Evolutionary conservation across 2,888 invertebrate genomes (phyloP).

Genomic region (Odontocolon sp.): DNA sequence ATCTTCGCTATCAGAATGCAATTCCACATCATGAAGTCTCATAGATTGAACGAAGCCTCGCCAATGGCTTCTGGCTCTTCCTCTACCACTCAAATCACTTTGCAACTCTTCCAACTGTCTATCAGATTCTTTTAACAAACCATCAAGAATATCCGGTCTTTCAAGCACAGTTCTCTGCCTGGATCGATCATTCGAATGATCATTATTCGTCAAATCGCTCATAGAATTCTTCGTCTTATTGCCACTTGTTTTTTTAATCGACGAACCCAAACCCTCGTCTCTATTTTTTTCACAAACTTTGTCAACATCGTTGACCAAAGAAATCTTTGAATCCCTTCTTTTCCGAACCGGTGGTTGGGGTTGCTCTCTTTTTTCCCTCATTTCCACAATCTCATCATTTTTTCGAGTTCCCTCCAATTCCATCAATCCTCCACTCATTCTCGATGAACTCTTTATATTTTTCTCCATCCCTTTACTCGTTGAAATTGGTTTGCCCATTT

Average conservation of each 20-base stretch:
- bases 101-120: conserved; percentile 71
- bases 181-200: background rate
- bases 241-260: background rate
- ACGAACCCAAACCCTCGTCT: background rate
- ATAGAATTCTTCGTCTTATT: background rate
- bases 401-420: background rate
- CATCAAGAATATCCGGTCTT: conserved; percentile 75
- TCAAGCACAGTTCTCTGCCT: conserved; percentile 56
- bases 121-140: conserved; percentile 74
- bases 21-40: conserved; percentile 73
- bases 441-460: background rate
- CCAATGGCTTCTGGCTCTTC: conserved; percentile 73
- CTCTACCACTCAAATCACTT: conserved; percentile 67
- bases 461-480: conserved; percentile 22
- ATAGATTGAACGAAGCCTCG: conserved; percentile 75
- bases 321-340: conserved; percentile 50
- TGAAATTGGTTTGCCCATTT: conserved; percentile 17
- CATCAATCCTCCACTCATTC: background rate
- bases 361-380: conserved; percentile 30
- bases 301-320: conserved; percentile 3
- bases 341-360: conserved; percentile 51
- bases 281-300: background rate
- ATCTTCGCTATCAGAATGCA: conserved; percentile 76
- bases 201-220: conserved; percentile 17
- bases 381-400: conserved; percentile 12